These are phyloP conservation scores for Pharmacophagus antenor DNA, from an alignment of 2,888 invertebrate species.

Conservation along the genomic window DNA sequence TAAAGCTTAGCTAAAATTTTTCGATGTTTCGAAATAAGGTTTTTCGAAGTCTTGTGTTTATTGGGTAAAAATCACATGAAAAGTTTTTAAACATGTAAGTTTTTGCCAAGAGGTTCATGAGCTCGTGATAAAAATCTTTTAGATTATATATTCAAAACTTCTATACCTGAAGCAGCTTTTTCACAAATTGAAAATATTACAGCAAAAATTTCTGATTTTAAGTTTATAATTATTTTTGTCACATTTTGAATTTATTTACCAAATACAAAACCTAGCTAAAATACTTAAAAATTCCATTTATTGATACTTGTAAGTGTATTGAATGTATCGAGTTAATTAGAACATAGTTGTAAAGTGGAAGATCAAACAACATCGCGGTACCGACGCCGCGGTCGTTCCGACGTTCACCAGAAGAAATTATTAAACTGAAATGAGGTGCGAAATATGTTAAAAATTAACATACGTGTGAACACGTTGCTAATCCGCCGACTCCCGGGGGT, in stretches of 20 bases:
- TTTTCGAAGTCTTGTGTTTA: too few relatives aligned
- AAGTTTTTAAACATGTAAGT: too few relatives aligned
- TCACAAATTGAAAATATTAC: too few relatives aligned
- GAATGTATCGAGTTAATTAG: slow-evolving; percentile 24
- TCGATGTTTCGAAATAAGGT: too few relatives aligned
- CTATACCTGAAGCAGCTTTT: too few relatives aligned
- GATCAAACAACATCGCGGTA: slow-evolving; percentile 24
- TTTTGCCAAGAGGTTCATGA: too few relatives aligned
- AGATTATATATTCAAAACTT: too few relatives aligned
- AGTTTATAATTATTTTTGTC: not conserved
- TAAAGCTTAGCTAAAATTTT: too few relatives aligned
- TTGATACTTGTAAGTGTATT: slow-evolving; percentile 8
- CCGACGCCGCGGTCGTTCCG: slow-evolving; percentile 35
- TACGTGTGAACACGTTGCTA: slow-evolving; percentile 44
- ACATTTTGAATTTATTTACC: not conserved
- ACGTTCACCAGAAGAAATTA: slow-evolving; percentile 42
- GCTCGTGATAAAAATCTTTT: too few relatives aligned
- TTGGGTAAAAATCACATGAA: too few relatives aligned
- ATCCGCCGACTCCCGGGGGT: slow-evolving; percentile 40
- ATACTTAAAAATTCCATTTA: not conserved
- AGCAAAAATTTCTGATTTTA: not conserved
- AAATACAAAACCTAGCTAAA: not conserved
- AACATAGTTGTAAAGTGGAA: slow-evolving; percentile 26
- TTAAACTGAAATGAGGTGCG: slow-evolving; percentile 52
- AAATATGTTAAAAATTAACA: slow-evolving; percentile 48